Evolutionary conservation across 2,113 vertebrate genomes (phyloP), one percentile per base, ranked within the genome.

Genomic region (Oxyruncus cristatus): DNA sequence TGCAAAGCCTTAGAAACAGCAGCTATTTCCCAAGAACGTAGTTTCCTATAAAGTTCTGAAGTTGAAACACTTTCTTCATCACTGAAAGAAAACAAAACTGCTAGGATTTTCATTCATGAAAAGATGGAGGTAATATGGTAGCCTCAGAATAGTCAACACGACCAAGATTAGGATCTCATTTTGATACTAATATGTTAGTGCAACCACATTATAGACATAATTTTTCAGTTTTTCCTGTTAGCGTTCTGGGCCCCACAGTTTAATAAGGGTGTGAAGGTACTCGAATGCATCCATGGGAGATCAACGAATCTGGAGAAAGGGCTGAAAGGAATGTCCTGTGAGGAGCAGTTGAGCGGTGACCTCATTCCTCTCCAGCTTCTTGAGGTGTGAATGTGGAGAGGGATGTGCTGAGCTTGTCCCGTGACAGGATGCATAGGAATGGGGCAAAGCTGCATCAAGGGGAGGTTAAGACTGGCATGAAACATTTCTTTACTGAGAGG

Each of bases 361-460:
- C 28, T 66, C 7, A 2, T 23, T 55, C 32, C 15, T 67, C 5
- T 37, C 27, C 23, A 49, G 23, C 14, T 63, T 78, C 21, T 22
- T 33, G 55, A 63, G 55, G 23, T n/a, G 41, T 10, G 21, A 14
- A 62, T 26, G 20, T 10, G 12, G 28, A 55, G 39, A 33, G 1
- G 9, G 28, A 52, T 8, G 10, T 49, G 30, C n/a, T 49, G 35
- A 63, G 27, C 19, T 63, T 8, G 5, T 63, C 12, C 28, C 12
- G 7, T 42, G 13, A 30, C 2, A 26, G 35, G 13, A 61, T 0
- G 0, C 0, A 0, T 41, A 19, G 22, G 12, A 72, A 67, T 30
- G 12, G 13, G 4, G 42, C 22, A 72, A 49, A 53, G 66, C 8
- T 63, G 39, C 28, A 42, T 63, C 27, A n/a, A 72, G 21, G 11